Evolutionary conservation across 2,888 invertebrate genomes (phyloP).

Genomic region (Amiota communis): DNA sequence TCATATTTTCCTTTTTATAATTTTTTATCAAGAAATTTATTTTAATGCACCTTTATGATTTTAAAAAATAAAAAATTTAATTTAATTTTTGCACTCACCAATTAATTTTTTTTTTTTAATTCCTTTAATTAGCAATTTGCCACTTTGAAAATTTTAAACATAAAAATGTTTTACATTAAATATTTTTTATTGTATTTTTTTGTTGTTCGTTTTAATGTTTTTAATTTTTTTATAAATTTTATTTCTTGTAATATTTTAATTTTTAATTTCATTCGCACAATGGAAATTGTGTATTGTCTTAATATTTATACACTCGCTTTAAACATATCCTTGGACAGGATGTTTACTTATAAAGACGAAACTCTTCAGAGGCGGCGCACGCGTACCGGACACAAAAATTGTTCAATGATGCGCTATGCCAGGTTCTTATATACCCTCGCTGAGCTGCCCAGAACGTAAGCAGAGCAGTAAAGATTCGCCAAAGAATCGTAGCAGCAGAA

Average conservation of each 20-base stretch:
- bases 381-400: slow-evolving; percentile 64
- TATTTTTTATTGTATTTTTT: background rate
- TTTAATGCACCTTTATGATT: no score
- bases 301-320: background rate
- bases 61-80: background rate
- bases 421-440: slow-evolving; percentile 73
- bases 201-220: background rate
- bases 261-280: background rate
- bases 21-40: no score
- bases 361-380: slow-evolving; percentile 51
- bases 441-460: slow-evolving; percentile 35
- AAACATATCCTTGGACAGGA: slow-evolving; percentile 1
- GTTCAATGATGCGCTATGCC: slow-evolving; percentile 61
- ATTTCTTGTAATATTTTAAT: background rate
- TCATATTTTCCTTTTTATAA: no score
- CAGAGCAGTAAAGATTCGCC: slow-evolving; percentile 25
- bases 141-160: background rate
- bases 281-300: background rate
- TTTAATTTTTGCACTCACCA: background rate
- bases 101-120: background rate
- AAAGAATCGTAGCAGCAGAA: slow-evolving; percentile 39
- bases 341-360: background rate
- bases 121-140: background rate
- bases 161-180: background rate
- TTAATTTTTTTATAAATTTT: background rate